Base-by-base conservation (phyloP, 2,888 invertebrate species). In the Mactromeris polynyma region DNA sequence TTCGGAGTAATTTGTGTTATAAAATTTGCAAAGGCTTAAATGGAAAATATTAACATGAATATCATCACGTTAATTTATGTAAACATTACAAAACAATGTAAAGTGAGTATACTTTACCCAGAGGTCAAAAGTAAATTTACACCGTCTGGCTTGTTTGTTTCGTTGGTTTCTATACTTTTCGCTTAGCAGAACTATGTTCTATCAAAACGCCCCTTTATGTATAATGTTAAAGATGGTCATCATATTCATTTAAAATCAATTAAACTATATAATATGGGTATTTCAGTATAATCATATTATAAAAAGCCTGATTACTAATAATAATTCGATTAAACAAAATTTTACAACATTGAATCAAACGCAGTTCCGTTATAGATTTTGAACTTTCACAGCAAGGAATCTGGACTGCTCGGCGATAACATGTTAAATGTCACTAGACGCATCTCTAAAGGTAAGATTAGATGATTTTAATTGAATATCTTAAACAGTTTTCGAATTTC, bases 341-440 rank as follows among this genome's bases (percentile, higher is more conserved):
- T 2, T 51, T 9, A 31, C 31, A 33, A 11, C 26, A n/a, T 33
- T 81, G 54, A 58, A 19, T 83, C 83, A 83, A 85, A 31, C 40
- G 36, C 69, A 83, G 11, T 21, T 42, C 31, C 85, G 85, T 85
- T 80, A 85, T 42, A 80, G 58, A 79, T 85, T 85, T 85, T 80
- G 80, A 85, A 58, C 85, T 84, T 54, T 21, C 83, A 40, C 33
- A 78, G 54, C 7, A 33, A 19, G 42, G 26, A n/a, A 38, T n/a
- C 26, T 26, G 51, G n/a, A 21, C 51, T 14, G 14, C 14, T 14
- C n/a, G 40, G 6, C 3, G 17, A 64, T 64, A 82, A 64, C 83
- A 83, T 83, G 83, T 42, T 83, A 19, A 83, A 40, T 73, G 46
- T 46, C 3, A 42, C 42, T 26, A 83, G 83, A 40, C 64, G 38